phyloP scores from a whole-genome alignment of 1,140 invertebrate genomes.

The Leguminivora glycinivorella region DNA sequence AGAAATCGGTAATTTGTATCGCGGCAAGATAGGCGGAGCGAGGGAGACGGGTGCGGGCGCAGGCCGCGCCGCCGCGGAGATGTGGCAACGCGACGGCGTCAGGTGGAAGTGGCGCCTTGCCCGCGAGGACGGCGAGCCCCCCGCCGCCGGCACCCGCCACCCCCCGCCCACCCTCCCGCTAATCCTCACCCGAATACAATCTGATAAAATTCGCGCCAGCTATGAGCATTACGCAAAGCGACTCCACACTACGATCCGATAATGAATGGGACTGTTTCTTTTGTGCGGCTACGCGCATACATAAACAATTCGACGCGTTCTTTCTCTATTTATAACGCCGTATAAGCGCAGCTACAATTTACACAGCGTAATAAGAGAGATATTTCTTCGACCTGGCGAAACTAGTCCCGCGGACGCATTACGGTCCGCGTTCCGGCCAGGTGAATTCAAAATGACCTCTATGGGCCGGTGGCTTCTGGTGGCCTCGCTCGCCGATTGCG shows the following conservation, averaged over 20 bases:
- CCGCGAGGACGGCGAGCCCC: conserved; percentile 79
- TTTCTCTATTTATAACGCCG: conserved; percentile 53
- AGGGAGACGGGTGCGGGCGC: conserved; percentile 67
- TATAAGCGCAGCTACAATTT: conserved; percentile 55
- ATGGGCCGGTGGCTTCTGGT: conserved; percentile 72
- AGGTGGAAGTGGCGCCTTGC: conserved; percentile 76
- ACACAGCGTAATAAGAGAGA: conserved; percentile 75
- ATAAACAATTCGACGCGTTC: conserved; percentile 56
- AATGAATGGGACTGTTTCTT: conserved; percentile 72
- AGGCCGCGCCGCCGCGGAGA: conserved; percentile 68
- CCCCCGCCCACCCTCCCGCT: conserved; percentile 51
- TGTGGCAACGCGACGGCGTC: conserved; percentile 77
- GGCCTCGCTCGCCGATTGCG: conserved; percentile 71
- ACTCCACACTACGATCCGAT: conserved; percentile 69
- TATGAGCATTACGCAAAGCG: conserved; percentile 77
- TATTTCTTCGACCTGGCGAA: conserved; percentile 77
- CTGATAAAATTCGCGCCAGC: conserved; percentile 78
- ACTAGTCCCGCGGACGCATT: conserved; percentile 77
- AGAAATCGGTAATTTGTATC: conserved; percentile 73
- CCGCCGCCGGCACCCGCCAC: conserved; percentile 61
- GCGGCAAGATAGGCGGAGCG: conserved; percentile 69
- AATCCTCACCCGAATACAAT: conserved; percentile 76
- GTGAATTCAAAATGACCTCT: conserved; percentile 79
- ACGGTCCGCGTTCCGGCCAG: conserved; percentile 73
- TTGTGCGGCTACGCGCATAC: conserved; percentile 40